phyloP scores from a whole-genome alignment of 2,113 vertebrate species.

The Actenoides lindsayi region DNA sequence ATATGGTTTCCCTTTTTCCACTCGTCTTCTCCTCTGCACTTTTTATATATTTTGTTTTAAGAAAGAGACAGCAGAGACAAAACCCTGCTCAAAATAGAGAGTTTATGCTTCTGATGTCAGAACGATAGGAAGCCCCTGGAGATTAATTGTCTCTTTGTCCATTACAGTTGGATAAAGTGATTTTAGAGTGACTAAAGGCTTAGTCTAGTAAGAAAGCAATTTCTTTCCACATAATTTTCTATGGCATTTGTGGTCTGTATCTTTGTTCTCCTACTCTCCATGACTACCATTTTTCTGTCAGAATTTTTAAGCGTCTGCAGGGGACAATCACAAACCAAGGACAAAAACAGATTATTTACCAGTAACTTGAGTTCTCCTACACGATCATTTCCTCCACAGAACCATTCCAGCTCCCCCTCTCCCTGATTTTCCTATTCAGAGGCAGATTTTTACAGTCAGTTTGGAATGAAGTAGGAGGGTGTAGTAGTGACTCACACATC shows the following conservation, averaged over 20 bases:
- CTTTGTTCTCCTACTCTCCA: slow-evolving; percentile 42
- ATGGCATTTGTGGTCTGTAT: slow-evolving; percentile 43
- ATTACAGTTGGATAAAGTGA: slow-evolving; percentile 12
- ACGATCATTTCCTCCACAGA: slow-evolving; percentile 7
- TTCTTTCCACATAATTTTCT: slow-evolving; percentile 43
- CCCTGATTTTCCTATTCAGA: slow-evolving; percentile 31
- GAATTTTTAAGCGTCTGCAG: slow-evolving; percentile 34
- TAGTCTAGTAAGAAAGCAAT: slow-evolving; percentile 18
- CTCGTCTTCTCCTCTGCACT: not conserved
- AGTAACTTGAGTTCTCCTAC: slow-evolving; percentile 58
- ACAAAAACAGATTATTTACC: slow-evolving; percentile 39
- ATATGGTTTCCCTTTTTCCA: not conserved
- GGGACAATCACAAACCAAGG: slow-evolving; percentile 35
- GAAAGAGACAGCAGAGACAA: not conserved
- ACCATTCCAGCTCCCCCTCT: slow-evolving; percentile 9
- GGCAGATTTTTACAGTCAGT: slow-evolving; percentile 33
- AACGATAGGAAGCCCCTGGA: not conserved
- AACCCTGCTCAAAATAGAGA: not conserved
- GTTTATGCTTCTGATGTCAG: not conserved
- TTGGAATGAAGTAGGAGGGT: slow-evolving; percentile 65
- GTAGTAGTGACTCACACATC: slow-evolving; percentile 60
- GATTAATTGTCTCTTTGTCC: not conserved
- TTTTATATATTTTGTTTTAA: slow-evolving; percentile 6
- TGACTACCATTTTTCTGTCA: slow-evolving; percentile 18
- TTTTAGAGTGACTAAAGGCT: slow-evolving; percentile 37